Evolutionary conservation across 2,797 vertebrate genomes (phyloP).

Genomic region (Hippoglossus hippoglossus): DNA sequence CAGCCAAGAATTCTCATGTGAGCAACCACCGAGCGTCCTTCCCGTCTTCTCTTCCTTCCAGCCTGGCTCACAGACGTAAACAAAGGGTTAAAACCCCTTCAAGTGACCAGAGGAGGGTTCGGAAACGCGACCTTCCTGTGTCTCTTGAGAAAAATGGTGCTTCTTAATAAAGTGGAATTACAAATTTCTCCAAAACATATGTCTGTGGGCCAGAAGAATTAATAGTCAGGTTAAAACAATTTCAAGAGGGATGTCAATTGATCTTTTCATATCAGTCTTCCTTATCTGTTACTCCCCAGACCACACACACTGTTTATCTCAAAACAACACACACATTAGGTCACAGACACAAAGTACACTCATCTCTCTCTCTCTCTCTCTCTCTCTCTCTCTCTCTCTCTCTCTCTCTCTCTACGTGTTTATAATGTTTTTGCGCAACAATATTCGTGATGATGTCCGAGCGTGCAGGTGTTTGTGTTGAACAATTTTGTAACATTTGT

Average conservation of each 20-base stretch:
- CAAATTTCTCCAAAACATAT: background rate
- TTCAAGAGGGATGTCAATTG: constrained; percentile 41
- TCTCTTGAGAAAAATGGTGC: constrained; percentile 57
- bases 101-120: constrained; percentile 26
- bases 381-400: constrained; percentile 20
- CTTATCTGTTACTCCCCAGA: constrained; percentile 42
- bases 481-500: constrained; percentile 89
- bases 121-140: constrained; percentile 16
- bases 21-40: constrained; percentile 29
- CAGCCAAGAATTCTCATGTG: constrained; percentile 60
- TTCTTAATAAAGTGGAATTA: constrained; percentile 34
- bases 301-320: constrained; percentile 55
- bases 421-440: constrained; percentile 67
- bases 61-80: constrained; percentile 16
- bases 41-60: constrained; percentile 25
- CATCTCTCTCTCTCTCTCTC: background rate
- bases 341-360: constrained; percentile 3
- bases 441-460: constrained; percentile 62
- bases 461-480: constrained; percentile 74
- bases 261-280: constrained; percentile 59
- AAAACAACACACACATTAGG: background rate
- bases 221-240: constrained; percentile 15
- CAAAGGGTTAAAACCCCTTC: constrained; percentile 22
- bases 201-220: constrained; percentile 27
- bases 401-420: constrained; percentile 60